Percentiles rank a stretch among this genome's conserved stretches.
These are phyloP conservation scores for Cryptosula pallasiana DNA, from an alignment of 2,888 invertebrate genomes.

Conservation along the genomic window DNA sequence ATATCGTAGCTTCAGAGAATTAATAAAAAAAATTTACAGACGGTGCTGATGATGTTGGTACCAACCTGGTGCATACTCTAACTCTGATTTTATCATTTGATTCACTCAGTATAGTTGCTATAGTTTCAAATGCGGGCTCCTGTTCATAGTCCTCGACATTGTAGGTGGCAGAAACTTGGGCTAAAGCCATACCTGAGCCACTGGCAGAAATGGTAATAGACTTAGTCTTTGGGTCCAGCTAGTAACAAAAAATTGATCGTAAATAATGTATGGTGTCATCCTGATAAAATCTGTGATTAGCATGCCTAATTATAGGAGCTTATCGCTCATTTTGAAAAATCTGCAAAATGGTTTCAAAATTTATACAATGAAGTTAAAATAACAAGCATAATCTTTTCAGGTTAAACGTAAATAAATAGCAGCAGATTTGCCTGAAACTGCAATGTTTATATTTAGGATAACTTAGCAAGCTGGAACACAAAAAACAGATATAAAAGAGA, in stretches of 20 bases:
- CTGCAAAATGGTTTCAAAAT: too few species aligned
- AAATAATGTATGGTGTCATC: neutral
- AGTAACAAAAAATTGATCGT: slow-evolving; percentile 21
- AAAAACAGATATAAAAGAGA: neutral
- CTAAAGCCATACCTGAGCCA: slow-evolving; percentile 40
- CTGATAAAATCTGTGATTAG: too few species aligned
- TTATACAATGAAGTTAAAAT: too few species aligned
- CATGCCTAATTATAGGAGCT: too few species aligned
- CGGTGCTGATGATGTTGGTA: too few species aligned
- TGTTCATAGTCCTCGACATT: slow-evolving; percentile 40
- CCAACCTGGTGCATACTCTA: slow-evolving; percentile 39
- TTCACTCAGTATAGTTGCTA: slow-evolving; percentile 35
- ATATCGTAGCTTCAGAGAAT: too few species aligned
- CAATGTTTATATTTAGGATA: too few species aligned
- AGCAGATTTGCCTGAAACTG: neutral
- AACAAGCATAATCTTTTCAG: too few species aligned
- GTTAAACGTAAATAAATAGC: too few species aligned
- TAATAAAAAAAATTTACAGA: too few species aligned
- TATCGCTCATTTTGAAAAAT: too few species aligned
- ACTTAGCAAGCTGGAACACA: too few species aligned
- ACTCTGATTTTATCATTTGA: slow-evolving; percentile 34
- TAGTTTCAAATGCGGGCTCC: slow-evolving; percentile 37
- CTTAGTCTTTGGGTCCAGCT: slow-evolving; percentile 34
- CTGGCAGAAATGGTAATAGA: slow-evolving; percentile 35
- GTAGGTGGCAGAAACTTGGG: slow-evolving; percentile 38